Evolutionary conservation across 2,888 invertebrate species (phyloP).

Genomic region (Tenthredo amoena): DNA sequence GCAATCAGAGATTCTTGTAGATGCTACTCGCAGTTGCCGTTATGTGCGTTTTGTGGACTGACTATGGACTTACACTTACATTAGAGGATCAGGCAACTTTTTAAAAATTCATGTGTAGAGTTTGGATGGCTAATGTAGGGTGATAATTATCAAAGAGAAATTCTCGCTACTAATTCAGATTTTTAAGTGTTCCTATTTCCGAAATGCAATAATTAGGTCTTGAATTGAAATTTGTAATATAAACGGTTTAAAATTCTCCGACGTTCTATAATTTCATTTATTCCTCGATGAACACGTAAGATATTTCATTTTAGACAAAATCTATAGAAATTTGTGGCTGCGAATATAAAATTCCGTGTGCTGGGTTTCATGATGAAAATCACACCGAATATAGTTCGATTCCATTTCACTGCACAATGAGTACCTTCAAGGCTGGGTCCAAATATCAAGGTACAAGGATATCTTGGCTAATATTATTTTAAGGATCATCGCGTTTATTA

Average conservation of each 20-base stretch:
- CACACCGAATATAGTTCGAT: background rate
- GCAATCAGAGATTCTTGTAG: background rate
- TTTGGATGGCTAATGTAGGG: background rate
- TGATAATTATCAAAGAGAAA: background rate
- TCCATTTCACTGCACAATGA: background rate
- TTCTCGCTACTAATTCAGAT: background rate
- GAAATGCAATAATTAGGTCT: background rate
- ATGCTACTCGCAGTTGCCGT: background rate
- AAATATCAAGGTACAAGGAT: background rate
- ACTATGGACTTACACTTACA: background rate
- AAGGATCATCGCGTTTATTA: background rate
- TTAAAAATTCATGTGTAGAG: background rate
- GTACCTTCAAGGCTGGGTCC: background rate
- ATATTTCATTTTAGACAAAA: background rate
- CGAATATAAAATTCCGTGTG: background rate
- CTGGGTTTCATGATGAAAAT: background rate
- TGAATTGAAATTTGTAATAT: background rate
- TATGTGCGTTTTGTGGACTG: background rate
- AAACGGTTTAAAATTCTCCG: background rate
- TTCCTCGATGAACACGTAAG: background rate
- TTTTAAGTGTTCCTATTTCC: background rate
- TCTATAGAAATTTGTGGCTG: background rate
- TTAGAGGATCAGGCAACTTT: background rate
- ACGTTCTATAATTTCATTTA: background rate
- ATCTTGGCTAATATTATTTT: background rate